Base-by-base conservation (phyloP, 2,113 vertebrate genomes). In the Osmerus eperlanus region DNA sequence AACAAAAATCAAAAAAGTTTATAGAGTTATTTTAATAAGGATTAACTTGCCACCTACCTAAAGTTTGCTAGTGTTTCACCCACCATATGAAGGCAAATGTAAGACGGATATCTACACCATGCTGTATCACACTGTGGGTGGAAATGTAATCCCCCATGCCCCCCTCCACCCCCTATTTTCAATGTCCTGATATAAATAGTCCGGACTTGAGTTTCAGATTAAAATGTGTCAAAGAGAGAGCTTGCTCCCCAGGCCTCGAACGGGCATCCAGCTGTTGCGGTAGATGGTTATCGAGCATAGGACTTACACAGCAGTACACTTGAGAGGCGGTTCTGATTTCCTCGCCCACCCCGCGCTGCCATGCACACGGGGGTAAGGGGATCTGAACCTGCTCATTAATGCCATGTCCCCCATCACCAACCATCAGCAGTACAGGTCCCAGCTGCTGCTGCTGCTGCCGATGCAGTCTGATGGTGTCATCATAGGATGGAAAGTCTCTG, bases 341-440 rank as follows among this genome's bases (percentile, higher is more conserved):
- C 83, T 82, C 67, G 64, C 71, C 72, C 70, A 41, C 78, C 87
- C 83, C 67, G 54, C 62, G 0, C 79, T 70, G 4, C 69, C 41
- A 12, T 41, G 69, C 77, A 68, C 67, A 83, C 78, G 72, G 68
- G 67, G 71, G 91, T 90, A 91, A 92, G 82, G 72, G 71, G 89
- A 92, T 92, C 89, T 78, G 70, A 87, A 85, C 89, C 61, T 88
- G 85, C 91, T 91, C 86, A 81, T 2, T 4, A 72, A 78, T 86
- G 87, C 89, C 85, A 91, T 90, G 89, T 81, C 55, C 18, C 72
- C n/a, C 71, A 79, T 84, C 76, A 86, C 77, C 80, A 59, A 23
- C 82, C 59, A 74, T 80, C 67, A 79, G 74, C 41, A 9, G 41
- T 9, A 9, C 85, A 78, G 74, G 80, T 78, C 78, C 81, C 83